Evolutionary conservation across 2,888 invertebrate species (phyloP).

Genomic region (Conistra vaccinii): DNA sequence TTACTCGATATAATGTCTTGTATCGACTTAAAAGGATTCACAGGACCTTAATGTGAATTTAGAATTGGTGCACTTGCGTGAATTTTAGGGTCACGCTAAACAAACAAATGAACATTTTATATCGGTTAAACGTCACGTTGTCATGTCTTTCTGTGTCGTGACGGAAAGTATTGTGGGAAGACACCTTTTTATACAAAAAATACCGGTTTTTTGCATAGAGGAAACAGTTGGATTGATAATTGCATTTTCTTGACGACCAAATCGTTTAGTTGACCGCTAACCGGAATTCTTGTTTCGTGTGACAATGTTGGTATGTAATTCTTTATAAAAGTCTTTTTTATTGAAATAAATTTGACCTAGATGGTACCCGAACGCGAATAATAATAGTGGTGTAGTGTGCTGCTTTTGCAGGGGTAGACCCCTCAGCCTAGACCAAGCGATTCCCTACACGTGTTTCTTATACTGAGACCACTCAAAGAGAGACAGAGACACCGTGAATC

Average conservation of each 20-base stretch:
- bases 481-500: neutral
- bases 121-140: slow-evolving; percentile 67
- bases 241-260: slow-evolving; percentile 54
- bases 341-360: slow-evolving; percentile 31
- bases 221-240: slow-evolving; percentile 52
- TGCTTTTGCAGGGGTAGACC: slow-evolving; percentile 6
- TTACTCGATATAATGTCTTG: slow-evolving; percentile 78
- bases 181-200: slow-evolving; percentile 13
- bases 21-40: slow-evolving; percentile 81
- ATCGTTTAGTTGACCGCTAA: slow-evolving; percentile 51
- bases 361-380: slow-evolving; percentile 26
- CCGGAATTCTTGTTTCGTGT: slow-evolving; percentile 41
- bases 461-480: neutral
- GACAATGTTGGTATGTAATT: slow-evolving; percentile 30
- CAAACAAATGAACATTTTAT: slow-evolving; percentile 58
- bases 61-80: slow-evolving; percentile 70
- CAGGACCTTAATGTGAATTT: slow-evolving; percentile 60
- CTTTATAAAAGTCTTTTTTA: slow-evolving; percentile 19
- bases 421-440: neutral
- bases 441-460: slow-evolving; percentile 28
- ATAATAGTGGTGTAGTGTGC: slow-evolving; percentile 11
- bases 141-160: slow-evolving; percentile 25
- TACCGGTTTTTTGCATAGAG: slow-evolving; percentile 50
- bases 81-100: slow-evolving; percentile 70
- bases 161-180: slow-evolving; percentile 44